Percentiles rank a stretch among this genome's conserved stretches.
Evolutionary conservation across 2,888 invertebrate genomes (phyloP).

Genomic region (Dendrolimus pini): DNA sequence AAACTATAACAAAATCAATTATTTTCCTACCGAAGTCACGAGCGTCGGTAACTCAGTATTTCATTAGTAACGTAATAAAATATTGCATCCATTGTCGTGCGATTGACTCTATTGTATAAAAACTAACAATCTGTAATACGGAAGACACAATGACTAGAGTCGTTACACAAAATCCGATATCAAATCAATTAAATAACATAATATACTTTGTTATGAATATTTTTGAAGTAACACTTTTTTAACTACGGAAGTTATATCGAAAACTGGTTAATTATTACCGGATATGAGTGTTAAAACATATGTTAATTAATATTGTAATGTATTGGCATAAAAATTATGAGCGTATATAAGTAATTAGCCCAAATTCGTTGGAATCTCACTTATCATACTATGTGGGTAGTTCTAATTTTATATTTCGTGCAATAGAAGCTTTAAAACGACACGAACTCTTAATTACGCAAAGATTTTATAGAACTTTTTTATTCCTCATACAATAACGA

Average conservation of each 20-base stretch:
- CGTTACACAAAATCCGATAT: slow-evolving; percentile 7
- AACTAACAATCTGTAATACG: slow-evolving; percentile 19
- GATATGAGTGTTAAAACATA: background rate
- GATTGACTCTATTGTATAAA: slow-evolving; percentile 16
- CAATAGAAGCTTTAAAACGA: too few species aligned
- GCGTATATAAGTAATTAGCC: too few species aligned
- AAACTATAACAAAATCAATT: too few species aligned
- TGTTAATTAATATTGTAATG: background rate
- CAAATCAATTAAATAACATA: slow-evolving; percentile 3
- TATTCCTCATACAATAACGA: too few species aligned
- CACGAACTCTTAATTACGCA: too few species aligned
- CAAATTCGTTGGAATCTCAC: too few species aligned
- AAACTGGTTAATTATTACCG: background rate
- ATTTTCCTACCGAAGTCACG: background rate
- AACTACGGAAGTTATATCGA: background rate
- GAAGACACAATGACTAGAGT: slow-evolving; percentile 13
- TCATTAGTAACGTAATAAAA: slow-evolving; percentile 6
- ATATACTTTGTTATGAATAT: background rate
- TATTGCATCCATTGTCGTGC: slow-evolving; percentile 13
- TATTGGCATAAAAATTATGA: too few species aligned
- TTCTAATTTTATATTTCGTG: too few species aligned
- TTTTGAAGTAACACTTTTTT: background rate
- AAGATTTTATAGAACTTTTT: too few species aligned
- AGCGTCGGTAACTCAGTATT: slow-evolving; percentile 2
- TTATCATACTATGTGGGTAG: too few species aligned